Percentiles rank a stretch among this genome's conserved stretches.
These are phyloP conservation scores for Sebastolobus altivelis DNA, from an alignment of 2,797 vertebrate species.

Conservation along the genomic window DNA sequence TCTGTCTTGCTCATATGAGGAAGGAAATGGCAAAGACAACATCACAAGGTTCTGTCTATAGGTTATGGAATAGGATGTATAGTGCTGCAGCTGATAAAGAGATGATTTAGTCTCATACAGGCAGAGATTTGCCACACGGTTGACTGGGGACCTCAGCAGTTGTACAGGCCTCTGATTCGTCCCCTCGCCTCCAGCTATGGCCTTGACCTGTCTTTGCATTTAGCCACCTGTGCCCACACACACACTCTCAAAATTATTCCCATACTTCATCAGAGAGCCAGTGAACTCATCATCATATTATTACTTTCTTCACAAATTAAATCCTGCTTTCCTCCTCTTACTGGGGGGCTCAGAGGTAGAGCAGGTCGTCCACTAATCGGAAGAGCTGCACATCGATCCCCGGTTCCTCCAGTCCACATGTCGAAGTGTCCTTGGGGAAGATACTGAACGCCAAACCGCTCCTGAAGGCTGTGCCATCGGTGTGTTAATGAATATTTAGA, in stretches of 20 bases:
- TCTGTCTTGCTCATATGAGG: background rate
- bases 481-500: too few relatives aligned
- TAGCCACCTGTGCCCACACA: slow-evolving; percentile 6
- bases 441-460: too few relatives aligned
- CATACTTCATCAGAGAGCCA: background rate
- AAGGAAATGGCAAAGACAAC: background rate
- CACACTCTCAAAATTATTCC: background rate
- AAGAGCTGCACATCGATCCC: too few relatives aligned
- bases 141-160: slow-evolving; percentile 19
- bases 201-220: slow-evolving; percentile 39
- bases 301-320: background rate
- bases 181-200: slow-evolving; percentile 1
- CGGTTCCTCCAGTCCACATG: too few relatives aligned
- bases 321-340: too few relatives aligned
- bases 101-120: slow-evolving; percentile 5
- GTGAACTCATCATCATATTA: background rate
- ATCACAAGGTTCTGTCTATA: background rate
- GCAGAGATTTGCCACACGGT: background rate
- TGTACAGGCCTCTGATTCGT: background rate
- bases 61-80: background rate
- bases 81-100: background rate
- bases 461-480: too few relatives aligned
- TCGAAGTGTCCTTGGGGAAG: too few relatives aligned
- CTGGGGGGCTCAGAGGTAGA: accelerated
- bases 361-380: too few relatives aligned